Percentiles rank a stretch among this genome's conserved stretches.
Evolutionary conservation across 2,797 vertebrate species (phyloP).

Genomic region (Dipus sagitta): DNA sequence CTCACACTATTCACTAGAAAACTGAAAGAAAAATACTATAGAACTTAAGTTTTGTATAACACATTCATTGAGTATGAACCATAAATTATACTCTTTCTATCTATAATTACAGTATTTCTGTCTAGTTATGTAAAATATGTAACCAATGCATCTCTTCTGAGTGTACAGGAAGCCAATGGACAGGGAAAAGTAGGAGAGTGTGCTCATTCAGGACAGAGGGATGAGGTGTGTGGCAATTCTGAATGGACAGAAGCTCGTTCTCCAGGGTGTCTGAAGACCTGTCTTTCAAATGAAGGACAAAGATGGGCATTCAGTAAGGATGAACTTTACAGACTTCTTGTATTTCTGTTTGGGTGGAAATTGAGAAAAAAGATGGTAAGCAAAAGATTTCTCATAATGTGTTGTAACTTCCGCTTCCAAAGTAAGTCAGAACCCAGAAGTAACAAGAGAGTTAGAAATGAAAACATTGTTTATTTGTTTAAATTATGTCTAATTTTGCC

Average conservation of each 20-base stretch:
- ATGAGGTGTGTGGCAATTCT: background rate
- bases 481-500: background rate
- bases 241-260: background rate
- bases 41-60: background rate
- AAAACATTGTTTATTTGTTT: background rate
- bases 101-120: background rate
- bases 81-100: background rate
- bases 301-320: slow-evolving; percentile 9
- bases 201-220: background rate
- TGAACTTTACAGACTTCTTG: slow-evolving; percentile 38
- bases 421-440: slow-evolving; percentile 52
- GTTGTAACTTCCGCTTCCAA: slow-evolving; percentile 76
- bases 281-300: rapidly evolving
- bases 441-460: background rate
- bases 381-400: slow-evolving; percentile 66
- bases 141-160: background rate
- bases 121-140: background rate
- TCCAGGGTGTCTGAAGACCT: background rate
- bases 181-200: background rate
- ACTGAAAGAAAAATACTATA: background rate
- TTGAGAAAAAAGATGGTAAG: background rate
- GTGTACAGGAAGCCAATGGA: background rate
- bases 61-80: background rate
- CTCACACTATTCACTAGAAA: background rate
- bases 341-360: slow-evolving; percentile 60